Evolutionary conservation across 2,113 vertebrate species (phyloP).

Genomic region (Hippolais icterina): DNA sequence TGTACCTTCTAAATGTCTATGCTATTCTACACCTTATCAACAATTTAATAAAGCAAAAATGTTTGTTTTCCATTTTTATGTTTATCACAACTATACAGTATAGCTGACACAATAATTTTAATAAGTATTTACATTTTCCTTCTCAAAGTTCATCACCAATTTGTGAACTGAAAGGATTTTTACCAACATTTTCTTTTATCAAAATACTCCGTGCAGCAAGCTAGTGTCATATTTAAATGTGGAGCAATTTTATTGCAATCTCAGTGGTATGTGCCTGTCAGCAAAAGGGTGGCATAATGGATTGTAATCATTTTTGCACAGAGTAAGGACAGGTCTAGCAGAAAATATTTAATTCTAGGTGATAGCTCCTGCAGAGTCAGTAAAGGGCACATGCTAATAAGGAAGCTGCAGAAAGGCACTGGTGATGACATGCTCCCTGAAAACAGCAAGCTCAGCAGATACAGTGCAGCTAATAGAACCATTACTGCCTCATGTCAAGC

Average conservation of each 20-base stretch:
- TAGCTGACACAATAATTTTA: neutral
- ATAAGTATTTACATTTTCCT: neutral
- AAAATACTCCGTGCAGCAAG: slow-evolving; percentile 16
- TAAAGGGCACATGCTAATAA: slow-evolving; percentile 82
- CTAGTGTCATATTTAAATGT: slow-evolving; percentile 74
- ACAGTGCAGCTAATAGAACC: slow-evolving; percentile 76
- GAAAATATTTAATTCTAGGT: slow-evolving; percentile 88
- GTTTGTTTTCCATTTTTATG: neutral
- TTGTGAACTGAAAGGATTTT: slow-evolving; percentile 34
- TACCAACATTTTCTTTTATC: slow-evolving; percentile 30
- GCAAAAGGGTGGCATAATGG: slow-evolving; percentile 83
- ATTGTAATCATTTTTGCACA: slow-evolving; percentile 86
- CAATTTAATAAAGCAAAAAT: neutral
- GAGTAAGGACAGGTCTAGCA: slow-evolving; percentile 76
- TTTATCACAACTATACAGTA: neutral
- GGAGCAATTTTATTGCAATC: slow-evolving; percentile 73
- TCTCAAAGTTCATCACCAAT: neutral
- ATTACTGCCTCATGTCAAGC: slow-evolving; percentile 74
- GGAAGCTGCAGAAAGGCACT: slow-evolving; percentile 68
- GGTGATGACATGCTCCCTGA: slow-evolving; percentile 64
- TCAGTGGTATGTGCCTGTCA: slow-evolving; percentile 82
- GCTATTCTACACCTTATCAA: neutral
- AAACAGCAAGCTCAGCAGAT: slow-evolving; percentile 82
- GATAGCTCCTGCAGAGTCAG: slow-evolving; percentile 86
- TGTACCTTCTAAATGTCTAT: neutral